Evolutionary conservation across 2,888 invertebrate genomes (phyloP).

Genomic region (Aelia acuminata): DNA sequence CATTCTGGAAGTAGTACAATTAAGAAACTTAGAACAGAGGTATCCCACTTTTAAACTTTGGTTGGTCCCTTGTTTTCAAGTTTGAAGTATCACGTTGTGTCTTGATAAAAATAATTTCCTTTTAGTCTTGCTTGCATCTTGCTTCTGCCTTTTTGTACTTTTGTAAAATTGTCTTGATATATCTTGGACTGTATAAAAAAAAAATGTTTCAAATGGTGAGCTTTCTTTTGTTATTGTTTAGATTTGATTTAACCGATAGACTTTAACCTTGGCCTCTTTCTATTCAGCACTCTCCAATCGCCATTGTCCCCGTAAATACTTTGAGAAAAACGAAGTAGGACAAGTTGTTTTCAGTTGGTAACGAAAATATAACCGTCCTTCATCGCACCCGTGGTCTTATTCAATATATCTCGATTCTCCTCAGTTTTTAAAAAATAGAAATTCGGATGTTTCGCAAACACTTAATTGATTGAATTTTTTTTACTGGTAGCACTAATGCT

Average conservation of each 20-base stretch:
- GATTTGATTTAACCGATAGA: background rate
- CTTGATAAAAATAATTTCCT: background rate
- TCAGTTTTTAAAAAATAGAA: background rate
- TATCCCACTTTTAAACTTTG: background rate
- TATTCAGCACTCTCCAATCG: background rate
- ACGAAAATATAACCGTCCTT: conserved; percentile 10
- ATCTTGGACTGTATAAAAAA: background rate
- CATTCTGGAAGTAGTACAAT: background rate
- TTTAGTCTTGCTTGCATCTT: background rate
- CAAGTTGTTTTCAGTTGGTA: background rate
- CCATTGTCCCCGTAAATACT: background rate
- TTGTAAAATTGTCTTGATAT: background rate
- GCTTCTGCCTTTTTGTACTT: background rate
- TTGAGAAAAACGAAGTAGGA: background rate
- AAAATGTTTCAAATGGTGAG: background rate
- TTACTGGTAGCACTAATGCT: too few relatives aligned
- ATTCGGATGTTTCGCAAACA: background rate
- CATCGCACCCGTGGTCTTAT: background rate
- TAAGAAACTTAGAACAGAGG: background rate
- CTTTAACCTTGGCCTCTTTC: background rate
- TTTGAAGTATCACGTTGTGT: background rate
- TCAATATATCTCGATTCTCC: background rate
- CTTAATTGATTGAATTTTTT: background rate
- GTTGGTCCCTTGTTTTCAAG: background rate
- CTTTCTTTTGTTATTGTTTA: background rate